Evolutionary conservation across 35 echinoderm and acorn worm species (phyloP).

Genomic region (Patiria miniata): DNA sequence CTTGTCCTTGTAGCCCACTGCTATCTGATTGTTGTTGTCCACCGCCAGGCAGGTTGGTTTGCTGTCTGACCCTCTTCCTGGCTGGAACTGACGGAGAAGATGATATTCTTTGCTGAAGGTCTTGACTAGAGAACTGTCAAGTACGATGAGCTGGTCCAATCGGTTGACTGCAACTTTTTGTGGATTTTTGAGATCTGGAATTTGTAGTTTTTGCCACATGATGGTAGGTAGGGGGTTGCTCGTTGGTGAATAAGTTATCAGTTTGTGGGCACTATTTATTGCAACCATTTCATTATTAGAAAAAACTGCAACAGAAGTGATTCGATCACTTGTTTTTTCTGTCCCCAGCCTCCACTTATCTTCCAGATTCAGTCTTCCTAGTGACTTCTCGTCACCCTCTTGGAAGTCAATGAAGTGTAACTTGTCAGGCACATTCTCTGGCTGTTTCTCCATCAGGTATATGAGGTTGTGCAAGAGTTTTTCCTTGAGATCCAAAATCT

Average conservation of each 20-base stretch:
- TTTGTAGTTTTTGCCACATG: no score
- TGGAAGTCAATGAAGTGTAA: neutral
- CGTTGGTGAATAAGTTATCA: neutral
- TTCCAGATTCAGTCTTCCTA: neutral
- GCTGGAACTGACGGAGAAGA: conserved; percentile 9
- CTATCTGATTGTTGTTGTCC: conserved; percentile 31
- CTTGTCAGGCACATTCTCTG: neutral
- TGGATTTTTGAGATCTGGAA: no score
- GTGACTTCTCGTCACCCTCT: neutral
- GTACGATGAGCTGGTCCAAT: conserved; percentile 1
- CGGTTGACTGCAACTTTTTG: neutral
- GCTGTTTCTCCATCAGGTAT: neutral
- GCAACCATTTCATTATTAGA: neutral
- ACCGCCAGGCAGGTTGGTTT: conserved; percentile 34
- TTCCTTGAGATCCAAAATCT: neutral
- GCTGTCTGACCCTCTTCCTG: conserved; percentile 7
- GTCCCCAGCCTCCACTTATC: neutral
- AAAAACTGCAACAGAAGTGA: neutral
- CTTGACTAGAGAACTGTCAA: neutral
- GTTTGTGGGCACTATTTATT: neutral
- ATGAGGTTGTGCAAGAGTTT: neutral
- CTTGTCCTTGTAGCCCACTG: conserved; percentile 20
- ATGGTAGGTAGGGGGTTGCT: no score
- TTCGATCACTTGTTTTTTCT: neutral
- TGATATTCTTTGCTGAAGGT: conserved; percentile 1